phyloP scores from a whole-genome alignment of 2,113 vertebrate genomes.

The Sapayoa aenigma region DNA sequence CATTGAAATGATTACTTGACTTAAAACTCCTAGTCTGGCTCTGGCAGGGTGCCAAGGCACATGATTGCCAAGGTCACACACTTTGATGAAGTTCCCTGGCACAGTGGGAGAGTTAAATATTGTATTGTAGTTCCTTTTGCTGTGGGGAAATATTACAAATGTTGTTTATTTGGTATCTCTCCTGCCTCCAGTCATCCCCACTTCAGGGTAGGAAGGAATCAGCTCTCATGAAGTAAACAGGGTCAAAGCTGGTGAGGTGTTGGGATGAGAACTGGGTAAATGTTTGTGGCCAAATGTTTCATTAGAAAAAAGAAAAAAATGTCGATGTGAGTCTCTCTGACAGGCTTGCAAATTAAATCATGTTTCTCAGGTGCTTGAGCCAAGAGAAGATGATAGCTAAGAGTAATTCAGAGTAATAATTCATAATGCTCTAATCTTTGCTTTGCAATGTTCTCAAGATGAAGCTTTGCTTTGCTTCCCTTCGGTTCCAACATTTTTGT shows the following conservation, averaged over 20 bases:
- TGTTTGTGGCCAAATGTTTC: slow-evolving; percentile 9
- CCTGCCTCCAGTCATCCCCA: slow-evolving; percentile 11
- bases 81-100: slow-evolving; percentile 53
- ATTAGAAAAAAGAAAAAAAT: neutral
- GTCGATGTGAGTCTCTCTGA: neutral
- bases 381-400: slow-evolving; percentile 6
- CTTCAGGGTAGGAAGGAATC: neutral
- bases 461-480: neutral
- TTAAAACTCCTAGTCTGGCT: neutral
- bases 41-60: slow-evolving; percentile 19
- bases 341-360: neutral
- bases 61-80: slow-evolving; percentile 1
- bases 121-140: neutral
- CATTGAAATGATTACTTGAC: neutral
- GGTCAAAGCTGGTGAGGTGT: neutral
- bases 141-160: neutral
- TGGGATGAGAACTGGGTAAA: neutral
- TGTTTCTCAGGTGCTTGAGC: slow-evolving; percentile 17
- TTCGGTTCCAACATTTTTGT: slow-evolving; percentile 3
- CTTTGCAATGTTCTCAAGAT: neutral
- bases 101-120: slow-evolving; percentile 40
- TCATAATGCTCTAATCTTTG: neutral
- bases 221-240: neutral
- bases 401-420: neutral
- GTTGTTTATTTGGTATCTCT: slow-evolving; percentile 17